These are phyloP conservation scores for Rhagoletis zephyria DNA, from an alignment of 1,140 invertebrate genomes.

Conservation along the genomic window DNA sequence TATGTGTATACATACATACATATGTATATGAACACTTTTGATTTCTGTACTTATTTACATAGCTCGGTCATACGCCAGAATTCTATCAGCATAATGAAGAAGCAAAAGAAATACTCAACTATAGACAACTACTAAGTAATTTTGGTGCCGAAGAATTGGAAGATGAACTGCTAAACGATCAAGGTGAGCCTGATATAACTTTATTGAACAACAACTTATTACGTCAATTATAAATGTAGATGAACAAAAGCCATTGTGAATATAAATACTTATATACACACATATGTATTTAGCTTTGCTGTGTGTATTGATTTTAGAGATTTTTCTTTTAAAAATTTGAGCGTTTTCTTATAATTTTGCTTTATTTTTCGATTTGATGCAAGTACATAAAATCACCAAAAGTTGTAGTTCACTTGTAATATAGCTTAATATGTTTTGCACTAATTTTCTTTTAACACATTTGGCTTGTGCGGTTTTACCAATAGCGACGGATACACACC, in stretches of 20 bases:
- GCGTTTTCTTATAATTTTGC: neutral
- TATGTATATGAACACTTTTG: neutral
- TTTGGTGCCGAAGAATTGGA: conserved; percentile 81
- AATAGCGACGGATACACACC: neutral
- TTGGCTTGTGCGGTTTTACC: neutral
- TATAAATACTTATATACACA: no score
- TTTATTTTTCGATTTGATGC: neutral
- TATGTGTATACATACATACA: neutral
- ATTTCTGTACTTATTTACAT: conserved; percentile 61
- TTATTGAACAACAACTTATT: neutral
- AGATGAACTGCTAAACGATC: conserved; percentile 81
- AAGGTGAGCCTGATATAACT: conserved; percentile 76
- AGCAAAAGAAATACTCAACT: conserved; percentile 77
- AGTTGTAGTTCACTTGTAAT: neutral
- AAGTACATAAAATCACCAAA: neutral
- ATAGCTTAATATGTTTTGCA: neutral
- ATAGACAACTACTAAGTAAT: conserved; percentile 79
- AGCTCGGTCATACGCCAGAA: conserved; percentile 84
- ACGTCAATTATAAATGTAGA: neutral
- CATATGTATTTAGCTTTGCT: neutral
- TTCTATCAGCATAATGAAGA: conserved; percentile 82
- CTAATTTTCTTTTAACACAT: neutral
- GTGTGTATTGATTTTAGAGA: neutral
- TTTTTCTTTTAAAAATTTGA: neutral
- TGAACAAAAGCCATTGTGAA: neutral